Evolutionary conservation across 1,140 invertebrate species (phyloP), one percentile per base, ranked within the genome.

Genomic region (Muscidifurax raptorellus): DNA sequence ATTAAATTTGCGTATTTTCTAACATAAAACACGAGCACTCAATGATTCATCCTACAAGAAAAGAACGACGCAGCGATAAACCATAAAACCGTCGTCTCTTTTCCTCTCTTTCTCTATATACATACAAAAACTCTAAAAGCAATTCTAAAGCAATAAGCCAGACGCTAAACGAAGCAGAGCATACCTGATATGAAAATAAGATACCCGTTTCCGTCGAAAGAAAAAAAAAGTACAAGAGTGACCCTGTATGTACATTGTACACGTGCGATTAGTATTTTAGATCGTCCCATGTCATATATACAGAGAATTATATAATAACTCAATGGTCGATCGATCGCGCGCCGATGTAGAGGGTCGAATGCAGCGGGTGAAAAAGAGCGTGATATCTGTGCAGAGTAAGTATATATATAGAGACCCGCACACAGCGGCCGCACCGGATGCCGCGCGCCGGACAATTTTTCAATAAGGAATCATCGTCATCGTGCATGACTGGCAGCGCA

Each of bases 381-480:
- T 12, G 25, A 66, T 66, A 27, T 47, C 13, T 47, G 15, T 47
- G 15, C 4, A 47, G 44, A 47, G 4, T 47, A 47, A 47, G 44
- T 47, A 47, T 3, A 47, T 47, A 59, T 59, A 12, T 47, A 71
- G 2, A 15, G 25, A 25, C 44, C 28, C 12, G 7, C 40, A 72
- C 18, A 25, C n/a, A 80, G 69, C 27, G 52, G 52, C 6, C 15
- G 52, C 13, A 64, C 30, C 36, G 32, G 5, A 28, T 66, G 7
- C 69, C 32, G n/a, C 27, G 12, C 47, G 36, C 28, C 27, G 28
- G 36, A 47, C 30, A 76, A 83, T 78, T 83, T 77, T 83, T 47
- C 28, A 78, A 83, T 69, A 77, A 76, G 66, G 32, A 82, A 78
- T 84, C 25, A 75, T 59, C 47, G n/a, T 80, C 67, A 66, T 80